A percentile compares a stretch with the other conserved stretches of the same genome.
These are phyloP conservation scores for Diploptera punctata DNA, from an alignment of 2,888 invertebrate genomes.

Conservation along the genomic window DNA sequence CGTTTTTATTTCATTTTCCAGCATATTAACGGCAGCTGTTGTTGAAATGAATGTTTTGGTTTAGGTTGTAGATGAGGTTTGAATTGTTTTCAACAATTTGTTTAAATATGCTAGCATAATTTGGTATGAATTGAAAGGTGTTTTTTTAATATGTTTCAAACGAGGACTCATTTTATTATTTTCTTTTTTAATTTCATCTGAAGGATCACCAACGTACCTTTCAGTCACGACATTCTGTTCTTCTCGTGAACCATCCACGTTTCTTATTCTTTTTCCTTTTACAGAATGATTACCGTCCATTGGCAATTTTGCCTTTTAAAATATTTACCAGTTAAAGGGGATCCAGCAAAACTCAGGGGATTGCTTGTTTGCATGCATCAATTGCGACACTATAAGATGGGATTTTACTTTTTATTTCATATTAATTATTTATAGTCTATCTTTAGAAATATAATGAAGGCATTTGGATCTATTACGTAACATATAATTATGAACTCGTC, in stretches of 20 bases:
- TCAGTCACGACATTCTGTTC: neutral
- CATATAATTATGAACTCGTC: neutral
- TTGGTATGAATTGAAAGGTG: neutral
- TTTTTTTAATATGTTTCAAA: neutral
- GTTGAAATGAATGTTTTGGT: neutral
- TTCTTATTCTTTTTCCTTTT: neutral
- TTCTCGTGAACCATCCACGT: neutral
- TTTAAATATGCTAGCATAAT: neutral
- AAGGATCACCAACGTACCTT: neutral
- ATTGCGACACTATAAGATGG: too few species aligned
- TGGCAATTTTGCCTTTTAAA: neutral
- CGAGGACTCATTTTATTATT: neutral
- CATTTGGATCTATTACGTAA: neutral
- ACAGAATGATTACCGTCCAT: neutral
- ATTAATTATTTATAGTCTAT: too few species aligned
- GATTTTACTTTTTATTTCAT: too few species aligned
- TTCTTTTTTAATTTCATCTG: too few species aligned
- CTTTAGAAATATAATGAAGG: neutral
- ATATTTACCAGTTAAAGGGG: neutral
- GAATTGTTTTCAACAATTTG: neutral
- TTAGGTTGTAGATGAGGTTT: neutral
- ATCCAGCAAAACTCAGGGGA: neutral
- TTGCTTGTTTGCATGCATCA: too few species aligned
- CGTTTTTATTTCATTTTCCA: too few species aligned
- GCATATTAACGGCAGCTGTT: neutral